phyloP scores from a whole-genome alignment of 2,113 vertebrate species.

The Pelecanus crispus region DNA sequence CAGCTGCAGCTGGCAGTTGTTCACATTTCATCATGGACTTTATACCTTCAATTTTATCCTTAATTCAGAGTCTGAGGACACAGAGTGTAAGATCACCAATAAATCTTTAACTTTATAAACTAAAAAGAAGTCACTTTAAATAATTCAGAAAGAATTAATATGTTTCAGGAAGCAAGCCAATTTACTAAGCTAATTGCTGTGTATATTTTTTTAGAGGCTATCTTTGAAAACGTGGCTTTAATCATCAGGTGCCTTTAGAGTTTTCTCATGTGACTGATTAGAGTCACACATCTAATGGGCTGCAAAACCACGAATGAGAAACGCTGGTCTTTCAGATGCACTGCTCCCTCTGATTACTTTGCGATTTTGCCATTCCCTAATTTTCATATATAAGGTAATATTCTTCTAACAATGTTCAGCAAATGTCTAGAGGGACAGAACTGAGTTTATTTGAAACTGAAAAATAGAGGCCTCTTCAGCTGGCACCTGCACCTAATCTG shows the following conservation, averaged over 20 bases:
- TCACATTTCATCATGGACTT: background rate
- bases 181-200: slow-evolving; percentile 32
- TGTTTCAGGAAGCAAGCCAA: slow-evolving; percentile 25
- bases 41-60: background rate
- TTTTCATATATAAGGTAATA: background rate
- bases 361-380: background rate
- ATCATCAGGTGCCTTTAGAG: slow-evolving; percentile 27
- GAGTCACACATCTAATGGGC: slow-evolving; percentile 10
- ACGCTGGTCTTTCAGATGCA: background rate
- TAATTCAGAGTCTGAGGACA: background rate
- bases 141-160: slow-evolving; percentile 26
- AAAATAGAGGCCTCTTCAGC: background rate
- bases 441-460: background rate
- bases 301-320: background rate
- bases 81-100: background rate
- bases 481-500: background rate
- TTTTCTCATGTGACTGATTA: slow-evolving; percentile 12
- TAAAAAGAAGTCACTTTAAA: slow-evolving; percentile 17
- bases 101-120: slow-evolving; percentile 37
- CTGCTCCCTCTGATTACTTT: background rate
- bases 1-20: background rate
- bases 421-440: background rate
- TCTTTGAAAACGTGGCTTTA: slow-evolving; percentile 42
- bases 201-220: slow-evolving; percentile 2
- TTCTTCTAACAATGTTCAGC: background rate